These are phyloP conservation scores for Drosophila bocqueti DNA, from an alignment of 1,140 invertebrate species.

Conservation along the genomic window DNA sequence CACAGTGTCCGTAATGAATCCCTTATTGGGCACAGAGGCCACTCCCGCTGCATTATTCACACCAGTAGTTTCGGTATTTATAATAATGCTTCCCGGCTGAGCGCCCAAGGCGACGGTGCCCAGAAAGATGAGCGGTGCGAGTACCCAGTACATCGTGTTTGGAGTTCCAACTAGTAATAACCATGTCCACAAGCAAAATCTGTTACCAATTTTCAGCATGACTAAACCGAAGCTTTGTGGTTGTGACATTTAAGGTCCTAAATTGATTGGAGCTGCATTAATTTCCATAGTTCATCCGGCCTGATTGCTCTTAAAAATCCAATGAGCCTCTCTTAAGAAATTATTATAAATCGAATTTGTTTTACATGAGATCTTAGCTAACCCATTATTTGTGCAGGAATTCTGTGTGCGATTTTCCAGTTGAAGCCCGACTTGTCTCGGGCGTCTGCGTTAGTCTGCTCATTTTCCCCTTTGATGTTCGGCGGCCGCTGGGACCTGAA, in stretches of 20 bases:
- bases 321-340: neutral
- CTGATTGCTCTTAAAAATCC: neutral
- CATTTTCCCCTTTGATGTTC: constrained; percentile 26
- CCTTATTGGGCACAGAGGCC: neutral
- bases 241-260: neutral
- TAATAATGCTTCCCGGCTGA: accelerated
- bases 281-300: no score
- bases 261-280: no score
- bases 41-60: neutral
- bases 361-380: neutral
- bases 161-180: neutral
- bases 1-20: neutral
- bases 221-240: neutral
- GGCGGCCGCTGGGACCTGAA: constrained; percentile 40
- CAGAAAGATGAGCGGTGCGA: neutral
- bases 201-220: neutral
- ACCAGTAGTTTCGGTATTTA: neutral
- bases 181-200: neutral
- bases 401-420: constrained; percentile 3
- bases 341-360: neutral
- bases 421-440: neutral
- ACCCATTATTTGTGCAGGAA: no score
- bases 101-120: neutral
- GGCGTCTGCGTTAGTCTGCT: neutral
- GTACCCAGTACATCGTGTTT: neutral